Base-by-base conservation (phyloP, 1,140 invertebrate genomes). In the Marisa cornuarietis region DNA sequence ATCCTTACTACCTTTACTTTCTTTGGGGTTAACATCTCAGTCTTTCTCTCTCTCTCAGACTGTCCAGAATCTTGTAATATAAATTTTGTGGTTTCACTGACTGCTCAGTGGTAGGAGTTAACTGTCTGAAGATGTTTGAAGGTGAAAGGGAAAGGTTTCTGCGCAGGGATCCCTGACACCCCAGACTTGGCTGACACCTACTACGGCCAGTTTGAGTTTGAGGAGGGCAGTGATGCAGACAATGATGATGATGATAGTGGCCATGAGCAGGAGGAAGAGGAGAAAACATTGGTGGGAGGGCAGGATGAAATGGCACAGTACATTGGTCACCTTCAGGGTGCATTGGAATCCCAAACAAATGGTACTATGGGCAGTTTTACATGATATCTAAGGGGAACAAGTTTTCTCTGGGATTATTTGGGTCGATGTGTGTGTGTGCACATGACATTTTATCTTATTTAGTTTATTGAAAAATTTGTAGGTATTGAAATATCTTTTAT, bases 121-220 rank as follows among this genome's bases (percentile, higher is more conserved):
- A 42, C 31, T 58, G 54, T 18, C 54, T 58, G 11, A 58, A 58
- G 54, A 58, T 14, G 9, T 58, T 58, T 58, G 54, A 14, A 42
- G 31, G 6, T 42, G 31, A 42, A 42, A 42, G 31, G 3, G 3
- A 24, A 13, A 61, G 7, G 10, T 16, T 77, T 51, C 52, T 58
- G 51, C 78, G 18, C 71, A 89, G 91, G 91, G 72, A 89, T 91
- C 58, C 91, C 91, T 51, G 88, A 88, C 42, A 86, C 84, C 71
- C 86, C 88, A 69, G 85, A 88, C 42, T 78, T 90, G 26, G 90
- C 91, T 10, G 87, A 91, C 51, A 89, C 89, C 8, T 91, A 88
- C 81, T 91, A 91, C 79, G 86, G 85, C n/a, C 89, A 90, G 81
- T 91, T 86, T 84, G 88, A 90, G 20, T 84, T 86, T 72, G 81